Evolutionary conservation across 2,113 vertebrate species (phyloP), one percentile per base, ranked within the genome.

Genomic region (Sorex fumeus): DNA sequence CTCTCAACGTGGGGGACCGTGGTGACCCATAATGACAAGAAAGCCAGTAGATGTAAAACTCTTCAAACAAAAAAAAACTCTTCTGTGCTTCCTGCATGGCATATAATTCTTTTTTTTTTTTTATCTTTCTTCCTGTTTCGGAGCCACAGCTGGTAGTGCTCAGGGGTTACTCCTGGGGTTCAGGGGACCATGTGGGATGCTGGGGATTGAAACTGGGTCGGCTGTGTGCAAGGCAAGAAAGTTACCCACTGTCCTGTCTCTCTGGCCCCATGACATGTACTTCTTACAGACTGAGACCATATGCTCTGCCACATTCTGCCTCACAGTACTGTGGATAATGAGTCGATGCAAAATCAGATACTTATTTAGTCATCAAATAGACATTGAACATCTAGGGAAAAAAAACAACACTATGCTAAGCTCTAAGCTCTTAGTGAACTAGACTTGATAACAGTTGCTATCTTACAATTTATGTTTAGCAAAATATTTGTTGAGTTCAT

Each of bases 391-490:
- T 83, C 71, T 62, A 6, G 75, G 3, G n/a, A n/a, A 0, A 74
- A 11, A 43, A 9, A 32, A 21, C 4, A 53, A 50, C 67, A 27
- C 75, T 72, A 0, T 53, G 13, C 76, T 45, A 45, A 62, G 36
- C 84, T 77, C 36, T 71, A 8, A 45, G 86, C 43, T 2, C 18
- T 67, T 32, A 2, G 83, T 76, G 71, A 82, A 28, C 30, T 67
- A 13, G 47, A 77, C 67, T 45, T 4, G 8, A 27, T 79, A 40
- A 10, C 53, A 79, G 66, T 83, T 86, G n/a, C 74, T 70, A 1
- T 57, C 36, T 70, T 71, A n/a, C 43, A 85, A 57, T 90, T 71
- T 88, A 43, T 10, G 60, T 83, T 82, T 74, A 53, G 69, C 34
- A 66, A 91, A 90, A 40, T 62, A 15, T 60, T 72, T 36, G 27